Conservation (phyloP, 2,888 invertebrate species). For the Oscheius onirici region DNA sequence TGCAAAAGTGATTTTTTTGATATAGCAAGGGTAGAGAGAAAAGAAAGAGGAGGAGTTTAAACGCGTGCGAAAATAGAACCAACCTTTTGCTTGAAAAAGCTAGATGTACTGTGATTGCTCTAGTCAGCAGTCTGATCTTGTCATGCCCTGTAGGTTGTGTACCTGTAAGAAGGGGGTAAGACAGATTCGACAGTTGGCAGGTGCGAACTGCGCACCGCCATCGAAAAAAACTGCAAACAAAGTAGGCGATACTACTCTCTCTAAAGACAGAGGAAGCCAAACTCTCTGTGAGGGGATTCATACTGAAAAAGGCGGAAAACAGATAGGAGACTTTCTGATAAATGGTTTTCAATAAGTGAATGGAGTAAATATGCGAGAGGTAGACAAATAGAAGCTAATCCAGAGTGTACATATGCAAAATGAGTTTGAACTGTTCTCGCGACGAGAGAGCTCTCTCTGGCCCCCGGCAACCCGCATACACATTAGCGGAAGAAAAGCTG, state of each 20-base stretch:
- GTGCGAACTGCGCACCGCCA: conserved; percentile 22
- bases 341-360: background rate
- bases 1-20: too few species aligned
- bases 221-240: conserved; percentile 29
- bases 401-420: background rate
- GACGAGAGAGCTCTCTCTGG: background rate
- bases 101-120: background rate
- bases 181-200: conserved; percentile 32
- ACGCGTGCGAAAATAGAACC: too few species aligned
- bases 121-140: conserved; percentile 22
- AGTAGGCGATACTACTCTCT: background rate
- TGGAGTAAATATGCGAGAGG: background rate
- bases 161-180: conserved; percentile 25
- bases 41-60: too few species aligned
- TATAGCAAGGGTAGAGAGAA: too few species aligned
- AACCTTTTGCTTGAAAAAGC: conserved; percentile 20
- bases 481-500: conserved; percentile 37
- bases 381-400: background rate
- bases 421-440: background rate
- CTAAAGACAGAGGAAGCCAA: background rate
- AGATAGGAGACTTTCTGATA: background rate
- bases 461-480: conserved; percentile 15
- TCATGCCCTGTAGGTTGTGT: conserved; percentile 37
- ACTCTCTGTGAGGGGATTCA: background rate
- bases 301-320: background rate